These are phyloP conservation scores for Entelurus aequoreus DNA, from an alignment of 2,113 vertebrate species.

Conservation along the genomic window DNA sequence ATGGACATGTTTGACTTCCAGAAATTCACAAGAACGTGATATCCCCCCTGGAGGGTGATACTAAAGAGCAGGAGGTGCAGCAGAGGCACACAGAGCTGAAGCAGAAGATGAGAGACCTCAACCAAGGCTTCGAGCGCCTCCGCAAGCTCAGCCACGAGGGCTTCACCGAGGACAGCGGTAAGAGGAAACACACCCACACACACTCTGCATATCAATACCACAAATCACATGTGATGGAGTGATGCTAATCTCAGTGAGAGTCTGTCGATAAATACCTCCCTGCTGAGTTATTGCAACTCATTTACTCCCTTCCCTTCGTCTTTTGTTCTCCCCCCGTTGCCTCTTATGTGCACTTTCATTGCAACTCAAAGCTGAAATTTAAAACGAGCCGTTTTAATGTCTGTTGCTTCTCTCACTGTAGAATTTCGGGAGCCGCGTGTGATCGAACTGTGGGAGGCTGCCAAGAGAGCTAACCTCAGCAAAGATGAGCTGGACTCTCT, in stretches of 20 bases:
- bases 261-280: slow-evolving; percentile 7
- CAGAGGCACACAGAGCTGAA: slow-evolving; percentile 85
- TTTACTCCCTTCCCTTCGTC: not conserved
- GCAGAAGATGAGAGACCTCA: slow-evolving; percentile 81
- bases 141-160: slow-evolving; percentile 87
- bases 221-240: not conserved
- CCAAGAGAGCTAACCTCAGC: slow-evolving; percentile 83
- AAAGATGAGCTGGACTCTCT: slow-evolving; percentile 89
- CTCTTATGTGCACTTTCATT: not conserved
- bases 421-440: slow-evolving; percentile 93
- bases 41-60: slow-evolving; percentile 71
- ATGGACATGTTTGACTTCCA: slow-evolving; percentile 33
- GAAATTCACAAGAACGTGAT: slow-evolving; percentile 87
- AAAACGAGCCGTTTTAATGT: slow-evolving; percentile 7
- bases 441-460: slow-evolving; percentile 93
- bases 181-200: slow-evolving; percentile 13
- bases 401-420: slow-evolving; percentile 37
- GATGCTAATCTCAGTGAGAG: slow-evolving; percentile 9
- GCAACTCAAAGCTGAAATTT: slow-evolving; percentile 7
- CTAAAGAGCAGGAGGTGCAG: slow-evolving; percentile 74
- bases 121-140: slow-evolving; percentile 87
- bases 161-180: slow-evolving; percentile 79
- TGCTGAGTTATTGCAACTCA: slow-evolving; percentile 12
- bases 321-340: not conserved
- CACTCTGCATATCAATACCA: slow-evolving; percentile 5